Conservation (phyloP, 2,888 invertebrate genomes). For the Dione vanillae region DNA sequence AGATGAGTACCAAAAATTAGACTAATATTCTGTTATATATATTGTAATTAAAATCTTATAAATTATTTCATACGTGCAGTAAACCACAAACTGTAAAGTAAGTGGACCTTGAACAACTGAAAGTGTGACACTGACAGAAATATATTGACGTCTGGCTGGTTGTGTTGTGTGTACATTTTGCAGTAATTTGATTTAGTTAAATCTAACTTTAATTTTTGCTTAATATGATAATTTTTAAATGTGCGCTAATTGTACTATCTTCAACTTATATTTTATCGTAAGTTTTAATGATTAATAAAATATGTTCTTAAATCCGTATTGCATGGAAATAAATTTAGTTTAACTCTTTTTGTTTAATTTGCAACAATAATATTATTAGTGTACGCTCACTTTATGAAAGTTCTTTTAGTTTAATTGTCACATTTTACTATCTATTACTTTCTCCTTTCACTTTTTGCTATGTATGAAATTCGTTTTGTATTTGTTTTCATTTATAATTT, state of each 20-base stretch:
- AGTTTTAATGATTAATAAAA: conserved; percentile 54
- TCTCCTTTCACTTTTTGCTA: conserved; percentile 53
- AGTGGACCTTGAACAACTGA: conserved; percentile 6
- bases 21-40: too few species aligned
- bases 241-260: conserved; percentile 68
- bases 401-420: not conserved
- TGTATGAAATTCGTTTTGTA: conserved; percentile 23
- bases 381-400: not conserved
- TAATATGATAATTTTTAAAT: conserved; percentile 78
- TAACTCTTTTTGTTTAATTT: not conserved
- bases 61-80: too few species aligned
- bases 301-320: not conserved
- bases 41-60: too few species aligned
- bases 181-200: conserved; percentile 45
- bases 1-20: too few species aligned
- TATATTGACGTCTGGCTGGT: conserved; percentile 38
- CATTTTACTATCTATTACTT: not conserved
- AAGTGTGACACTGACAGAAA: conserved; percentile 32
- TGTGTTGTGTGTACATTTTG: conserved; percentile 46
- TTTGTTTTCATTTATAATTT: conserved; percentile 33
- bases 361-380: conserved; percentile 2
- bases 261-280: conserved; percentile 75
- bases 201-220: conserved; percentile 44
- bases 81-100: not conserved
- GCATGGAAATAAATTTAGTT: not conserved